phyloP scores from a whole-genome alignment of 2,113 vertebrate genomes.

The Pterocles burchelli region DNA sequence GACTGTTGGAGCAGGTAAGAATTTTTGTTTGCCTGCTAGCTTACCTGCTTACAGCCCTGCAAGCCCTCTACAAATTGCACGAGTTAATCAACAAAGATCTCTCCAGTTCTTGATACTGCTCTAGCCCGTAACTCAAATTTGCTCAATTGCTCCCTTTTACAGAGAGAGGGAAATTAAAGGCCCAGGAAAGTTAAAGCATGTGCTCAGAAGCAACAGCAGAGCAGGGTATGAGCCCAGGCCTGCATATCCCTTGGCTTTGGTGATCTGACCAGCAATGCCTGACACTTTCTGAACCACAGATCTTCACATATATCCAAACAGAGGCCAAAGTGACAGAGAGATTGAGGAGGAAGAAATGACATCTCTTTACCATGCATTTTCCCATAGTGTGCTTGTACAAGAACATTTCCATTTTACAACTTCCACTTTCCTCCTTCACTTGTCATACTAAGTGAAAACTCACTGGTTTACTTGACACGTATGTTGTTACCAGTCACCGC shows the following conservation, averaged over 20 bases:
- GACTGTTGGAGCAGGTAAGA: fast-evolving
- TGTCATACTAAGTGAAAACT: background rate
- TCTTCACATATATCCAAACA: background rate
- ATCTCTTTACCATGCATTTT: background rate
- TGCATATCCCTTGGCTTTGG: background rate
- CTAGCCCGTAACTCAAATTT: background rate
- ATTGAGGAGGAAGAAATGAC: background rate
- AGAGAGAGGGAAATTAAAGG: background rate
- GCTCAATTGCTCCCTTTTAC: background rate
- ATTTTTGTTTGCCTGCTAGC: background rate
- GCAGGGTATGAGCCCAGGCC: background rate
- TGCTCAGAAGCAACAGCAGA: background rate
- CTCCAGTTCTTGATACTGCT: background rate
- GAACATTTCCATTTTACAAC: background rate
- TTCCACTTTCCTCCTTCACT: background rate
- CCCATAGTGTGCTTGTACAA: background rate
- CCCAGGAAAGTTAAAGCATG: background rate
- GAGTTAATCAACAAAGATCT: background rate
- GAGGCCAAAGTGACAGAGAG: background rate
- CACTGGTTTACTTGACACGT: background rate
- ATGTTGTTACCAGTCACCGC: background rate
- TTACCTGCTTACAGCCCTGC: background rate
- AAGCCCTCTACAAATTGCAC: background rate
- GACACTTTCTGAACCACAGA: background rate
- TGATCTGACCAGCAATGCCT: background rate